phyloP scores from a whole-genome alignment of 2,113 vertebrate species.

The Lynx canadensis region DNA sequence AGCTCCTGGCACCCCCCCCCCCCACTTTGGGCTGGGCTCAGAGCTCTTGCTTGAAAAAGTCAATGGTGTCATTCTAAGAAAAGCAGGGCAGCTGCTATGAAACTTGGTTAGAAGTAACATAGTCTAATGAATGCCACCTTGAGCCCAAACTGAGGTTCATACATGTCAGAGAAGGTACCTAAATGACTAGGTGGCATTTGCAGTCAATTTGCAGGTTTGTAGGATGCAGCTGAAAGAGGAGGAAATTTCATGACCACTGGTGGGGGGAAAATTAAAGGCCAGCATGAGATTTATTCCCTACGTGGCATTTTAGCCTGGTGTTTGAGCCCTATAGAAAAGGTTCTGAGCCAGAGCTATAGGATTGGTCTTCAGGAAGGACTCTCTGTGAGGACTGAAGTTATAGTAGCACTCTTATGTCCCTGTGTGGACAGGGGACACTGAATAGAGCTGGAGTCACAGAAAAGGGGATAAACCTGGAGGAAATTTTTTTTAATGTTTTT shows the following conservation, averaged over 20 bases:
- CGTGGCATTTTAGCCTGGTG: neutral
- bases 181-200: neutral
- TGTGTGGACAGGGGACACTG: neutral
- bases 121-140: neutral
- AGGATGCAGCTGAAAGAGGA: neutral
- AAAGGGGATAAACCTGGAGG: neutral
- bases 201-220: neutral
- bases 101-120: neutral
- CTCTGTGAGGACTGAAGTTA: neutral
- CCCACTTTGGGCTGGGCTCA: neutral
- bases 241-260: neutral
- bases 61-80: neutral
- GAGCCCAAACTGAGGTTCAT: neutral
- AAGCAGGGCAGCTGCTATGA: neutral
- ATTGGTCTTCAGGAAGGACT: neutral
- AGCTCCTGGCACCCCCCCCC: neutral
- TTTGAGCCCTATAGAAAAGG: neutral
- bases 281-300: neutral
- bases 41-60: neutral
- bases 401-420: neutral
- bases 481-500: neutral
- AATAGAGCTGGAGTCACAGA: neutral
- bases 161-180: neutral
- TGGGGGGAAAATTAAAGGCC: neutral
- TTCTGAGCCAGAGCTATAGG: neutral